Percentiles rank a stretch among this genome's conserved stretches.
Evolutionary conservation across 2,797 vertebrate genomes (phyloP).

Genomic region (Thripadectes ignobilis): DNA sequence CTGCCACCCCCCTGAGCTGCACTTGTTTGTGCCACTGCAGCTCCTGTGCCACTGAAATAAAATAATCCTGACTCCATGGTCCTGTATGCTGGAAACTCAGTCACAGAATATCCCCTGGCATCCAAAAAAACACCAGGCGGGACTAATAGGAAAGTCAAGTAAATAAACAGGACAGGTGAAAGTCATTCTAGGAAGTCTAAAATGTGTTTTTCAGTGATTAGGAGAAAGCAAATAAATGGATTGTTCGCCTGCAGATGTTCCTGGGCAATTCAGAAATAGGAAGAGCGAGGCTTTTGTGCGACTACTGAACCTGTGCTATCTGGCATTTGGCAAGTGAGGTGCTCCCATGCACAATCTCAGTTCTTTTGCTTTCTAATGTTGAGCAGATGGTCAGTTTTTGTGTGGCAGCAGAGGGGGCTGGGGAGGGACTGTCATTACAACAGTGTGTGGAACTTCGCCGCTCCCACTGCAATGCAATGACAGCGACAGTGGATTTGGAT

Average conservation of each 20-base stretch:
- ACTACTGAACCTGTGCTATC: not conserved
- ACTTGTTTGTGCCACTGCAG: not conserved
- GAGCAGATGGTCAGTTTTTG: constrained; percentile 40
- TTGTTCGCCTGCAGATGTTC: constrained; percentile 24
- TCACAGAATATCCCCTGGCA: not conserved
- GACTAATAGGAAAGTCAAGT: not conserved
- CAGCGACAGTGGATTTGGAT: constrained; percentile 10
- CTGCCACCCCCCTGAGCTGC: not conserved
- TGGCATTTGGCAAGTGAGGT: not conserved
- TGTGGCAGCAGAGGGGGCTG: not conserved
- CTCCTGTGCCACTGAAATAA: not conserved
- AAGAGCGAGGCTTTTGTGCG: not conserved
- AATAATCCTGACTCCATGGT: not conserved
- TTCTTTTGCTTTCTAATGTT: not conserved
- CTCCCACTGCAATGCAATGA: not conserved
- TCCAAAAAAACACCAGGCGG: not conserved
- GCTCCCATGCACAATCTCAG: not conserved
- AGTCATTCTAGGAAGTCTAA: not conserved
- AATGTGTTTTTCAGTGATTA: constrained; percentile 34
- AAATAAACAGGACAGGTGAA: not conserved
- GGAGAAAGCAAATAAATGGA: not conserved
- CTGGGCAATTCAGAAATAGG: not conserved
- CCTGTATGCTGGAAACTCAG: not conserved
- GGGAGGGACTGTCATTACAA: not conserved
- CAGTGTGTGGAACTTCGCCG: not conserved